Evolutionary conservation across 1,140 invertebrate genomes (phyloP), one percentile per base, ranked within the genome.

Genomic region (Drosophila guanche): DNA sequence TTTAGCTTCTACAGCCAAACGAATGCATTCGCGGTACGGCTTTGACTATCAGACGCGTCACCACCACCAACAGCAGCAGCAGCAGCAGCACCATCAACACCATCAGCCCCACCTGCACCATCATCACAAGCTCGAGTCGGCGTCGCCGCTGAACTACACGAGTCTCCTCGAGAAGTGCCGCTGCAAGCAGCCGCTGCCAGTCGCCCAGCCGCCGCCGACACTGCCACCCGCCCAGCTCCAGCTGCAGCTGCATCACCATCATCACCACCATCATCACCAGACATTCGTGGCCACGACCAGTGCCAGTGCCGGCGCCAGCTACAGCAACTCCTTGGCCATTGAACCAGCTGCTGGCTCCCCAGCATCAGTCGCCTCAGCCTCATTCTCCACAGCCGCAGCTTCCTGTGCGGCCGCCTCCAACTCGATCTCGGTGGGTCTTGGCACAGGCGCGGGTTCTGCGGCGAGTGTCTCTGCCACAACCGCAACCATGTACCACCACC

Each of bases 11-110:
- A 65, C 76, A 86, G 60, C 48, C 60, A 74, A 84, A 90, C 89
- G 85, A 90, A 90, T 90, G 89, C 85, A 90, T 90, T 90, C 89
- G 62, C 85, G 81, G 73, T 83, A 90, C 68, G 71, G 70, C 62
- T 90, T 90, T 61, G 89, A 90, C 56, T 84, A 80, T 63, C 81
- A 90, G 50, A 75, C 83, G 74, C 89, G 83, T 53, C 81, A 85
- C 48, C 88, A 85, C 48, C 81, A 80, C 14, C 76, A 71, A 10
- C 65, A 79, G 0, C 75, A 74, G 12, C 80, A 55, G 16, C 79
- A 51, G 0, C 77, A 76, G 0, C 79, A 56, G 0, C 78, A 62
- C 0, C 81, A 76, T 0, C 73, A 73, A 0, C 72, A 72, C 2
- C 76, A 74, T 16, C 72, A 67, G n/a, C 72, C 67, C 1, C 76